A percentile compares a stretch with the other conserved stretches of the same genome.
Evolutionary conservation across 2,113 vertebrate species (phyloP).

Genomic region (Gasterosteus nipponicus): DNA sequence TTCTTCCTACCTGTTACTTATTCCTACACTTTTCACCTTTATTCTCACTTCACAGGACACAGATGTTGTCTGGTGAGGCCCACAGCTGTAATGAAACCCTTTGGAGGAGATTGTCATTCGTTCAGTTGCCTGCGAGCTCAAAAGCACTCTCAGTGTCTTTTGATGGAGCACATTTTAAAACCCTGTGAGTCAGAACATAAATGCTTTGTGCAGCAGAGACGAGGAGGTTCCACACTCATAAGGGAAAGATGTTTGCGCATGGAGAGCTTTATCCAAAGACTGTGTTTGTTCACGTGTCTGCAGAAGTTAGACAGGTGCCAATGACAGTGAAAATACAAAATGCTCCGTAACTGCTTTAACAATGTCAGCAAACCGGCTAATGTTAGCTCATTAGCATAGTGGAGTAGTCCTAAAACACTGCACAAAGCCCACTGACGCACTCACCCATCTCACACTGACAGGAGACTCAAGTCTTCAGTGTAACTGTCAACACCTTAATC

Average conservation of each 20-base stretch:
- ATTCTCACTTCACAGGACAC: not conserved
- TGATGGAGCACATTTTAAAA: conserved; percentile 16
- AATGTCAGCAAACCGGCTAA: conserved; percentile 36
- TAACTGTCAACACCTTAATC: not conserved
- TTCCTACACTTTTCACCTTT: conserved; percentile 11
- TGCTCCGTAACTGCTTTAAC: conserved; percentile 19
- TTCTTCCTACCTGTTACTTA: not conserved
- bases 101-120: conserved; percentile 24
- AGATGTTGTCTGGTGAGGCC: conserved; percentile 18
- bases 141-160: conserved; percentile 14
- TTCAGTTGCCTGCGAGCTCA: conserved; percentile 22
- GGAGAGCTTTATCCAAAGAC: not conserved
- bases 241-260: not conserved
- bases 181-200: not conserved
- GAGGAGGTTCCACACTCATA: not conserved
- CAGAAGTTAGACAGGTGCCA: conserved; percentile 27
- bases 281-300: not conserved
- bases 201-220: not conserved
- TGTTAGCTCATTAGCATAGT: conserved; percentile 40
- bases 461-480: not conserved
- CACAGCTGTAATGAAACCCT: conserved; percentile 38
- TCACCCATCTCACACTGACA: not conserved
- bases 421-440: not conserved
- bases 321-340: conserved; percentile 26
- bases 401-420: conserved; percentile 37